Conservation (phyloP, 1,140 invertebrate genomes). For the Chrysopa pallens region DNA sequence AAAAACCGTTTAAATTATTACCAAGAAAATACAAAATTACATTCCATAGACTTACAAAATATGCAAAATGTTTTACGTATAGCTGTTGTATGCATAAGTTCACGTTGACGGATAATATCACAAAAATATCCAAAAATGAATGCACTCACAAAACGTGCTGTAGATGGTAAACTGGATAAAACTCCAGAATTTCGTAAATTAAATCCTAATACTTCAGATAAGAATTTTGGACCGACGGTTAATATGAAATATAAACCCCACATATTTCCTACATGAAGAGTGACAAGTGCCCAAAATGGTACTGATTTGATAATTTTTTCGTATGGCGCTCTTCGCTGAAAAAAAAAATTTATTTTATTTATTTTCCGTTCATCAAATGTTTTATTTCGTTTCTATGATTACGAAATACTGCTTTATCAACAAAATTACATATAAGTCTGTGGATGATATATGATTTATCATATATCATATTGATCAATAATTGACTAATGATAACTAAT, state of each 20-base stretch:
- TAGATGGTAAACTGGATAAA: constrained; percentile 50
- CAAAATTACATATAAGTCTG: too few species aligned
- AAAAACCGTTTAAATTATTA: too few species aligned
- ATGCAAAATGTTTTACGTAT: constrained; percentile 53
- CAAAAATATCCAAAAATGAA: constrained; percentile 46
- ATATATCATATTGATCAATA: too few species aligned
- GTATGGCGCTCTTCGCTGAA: constrained; percentile 34
- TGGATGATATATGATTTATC: too few species aligned
- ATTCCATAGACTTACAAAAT: constrained; percentile 41
- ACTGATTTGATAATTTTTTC: constrained; percentile 36
- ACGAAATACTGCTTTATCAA: too few species aligned
- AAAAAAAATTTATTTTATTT: constrained; percentile 6
- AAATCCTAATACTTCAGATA: constrained; percentile 69
- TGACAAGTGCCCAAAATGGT: constrained; percentile 44
- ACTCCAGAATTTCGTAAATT: constrained; percentile 53
- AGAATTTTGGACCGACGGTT: constrained; percentile 75
- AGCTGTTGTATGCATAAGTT: constrained; percentile 32
- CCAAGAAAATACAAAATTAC: background rate
- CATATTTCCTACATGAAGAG: constrained; percentile 55
- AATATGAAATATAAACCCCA: constrained; percentile 70
- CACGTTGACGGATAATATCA: constrained; percentile 38
- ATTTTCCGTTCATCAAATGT: too few species aligned
- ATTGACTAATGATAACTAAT: too few species aligned
- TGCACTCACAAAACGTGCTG: constrained; percentile 40
- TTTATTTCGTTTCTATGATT: too few species aligned